phyloP scores from a whole-genome alignment of 2,888 invertebrate species.

The Miltochrista miniata region DNA sequence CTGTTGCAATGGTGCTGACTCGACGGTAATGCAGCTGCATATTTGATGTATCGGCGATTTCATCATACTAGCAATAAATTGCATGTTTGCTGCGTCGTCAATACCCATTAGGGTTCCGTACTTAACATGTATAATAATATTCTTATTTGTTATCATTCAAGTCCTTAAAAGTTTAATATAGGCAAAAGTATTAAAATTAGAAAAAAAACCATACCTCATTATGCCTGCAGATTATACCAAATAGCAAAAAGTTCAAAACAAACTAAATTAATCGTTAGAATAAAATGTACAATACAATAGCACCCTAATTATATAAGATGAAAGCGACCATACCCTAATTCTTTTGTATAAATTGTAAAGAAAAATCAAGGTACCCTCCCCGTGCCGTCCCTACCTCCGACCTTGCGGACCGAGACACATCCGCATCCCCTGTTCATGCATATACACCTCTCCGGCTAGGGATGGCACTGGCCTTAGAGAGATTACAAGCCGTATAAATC shows the following conservation, averaged over 20 bases:
- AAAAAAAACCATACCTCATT: too few species aligned
- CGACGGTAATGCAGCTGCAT: too few species aligned
- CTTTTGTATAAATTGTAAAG: conserved; percentile 32
- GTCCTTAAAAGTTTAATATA: too few species aligned
- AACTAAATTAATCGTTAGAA: conserved; percentile 12
- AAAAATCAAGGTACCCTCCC: conserved; percentile 22
- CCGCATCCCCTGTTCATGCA: conserved; percentile 33
- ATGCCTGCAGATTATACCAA: not conserved
- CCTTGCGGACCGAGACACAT: conserved; percentile 44
- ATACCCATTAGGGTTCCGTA: too few species aligned
- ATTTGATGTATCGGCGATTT: too few species aligned
- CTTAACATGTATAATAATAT: too few species aligned
- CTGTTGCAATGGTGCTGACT: too few species aligned
- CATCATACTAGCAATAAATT: too few species aligned
- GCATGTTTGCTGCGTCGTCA: too few species aligned
- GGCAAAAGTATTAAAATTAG: too few species aligned
- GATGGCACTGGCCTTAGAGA: conserved; percentile 10
- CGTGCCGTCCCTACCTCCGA: conserved; percentile 24
- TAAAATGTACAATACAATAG: conserved; percentile 12
- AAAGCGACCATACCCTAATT: conserved; percentile 24
- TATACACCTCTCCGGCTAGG: conserved; percentile 25
- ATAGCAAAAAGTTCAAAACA: conserved; percentile 2
- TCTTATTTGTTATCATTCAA: too few species aligned
- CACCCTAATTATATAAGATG: conserved; percentile 18
- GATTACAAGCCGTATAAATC: too few species aligned